phyloP scores from a whole-genome alignment of 1,140 invertebrate species.

The Pogonus chalceus region DNA sequence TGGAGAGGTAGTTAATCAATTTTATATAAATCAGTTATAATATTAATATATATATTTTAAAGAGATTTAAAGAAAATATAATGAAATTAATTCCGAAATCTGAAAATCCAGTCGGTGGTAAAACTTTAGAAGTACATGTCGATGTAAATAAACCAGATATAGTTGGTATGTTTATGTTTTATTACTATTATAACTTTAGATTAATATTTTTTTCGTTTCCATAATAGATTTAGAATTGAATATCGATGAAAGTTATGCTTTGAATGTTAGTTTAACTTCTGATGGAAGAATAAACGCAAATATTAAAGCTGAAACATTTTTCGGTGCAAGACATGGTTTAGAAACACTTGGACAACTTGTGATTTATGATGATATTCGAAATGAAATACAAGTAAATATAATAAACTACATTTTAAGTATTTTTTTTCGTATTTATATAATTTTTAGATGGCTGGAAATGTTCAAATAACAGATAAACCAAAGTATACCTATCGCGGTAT shows the following conservation, averaged over 20 bases:
- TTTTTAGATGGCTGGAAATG: slow-evolving; percentile 45
- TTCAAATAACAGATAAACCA: slow-evolving; percentile 55
- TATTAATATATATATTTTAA: not conserved
- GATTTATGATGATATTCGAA: slow-evolving; percentile 53
- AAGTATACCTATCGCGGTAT: slow-evolving; percentile 66
- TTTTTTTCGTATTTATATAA: not conserved
- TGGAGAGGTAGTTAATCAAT: slow-evolving; percentile 24
- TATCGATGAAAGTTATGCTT: slow-evolving; percentile 57
- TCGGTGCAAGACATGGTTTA: slow-evolving; percentile 64
- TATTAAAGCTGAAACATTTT: slow-evolving; percentile 54
- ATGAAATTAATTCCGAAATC: slow-evolving; percentile 26
- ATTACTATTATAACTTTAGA: slow-evolving; percentile 28
- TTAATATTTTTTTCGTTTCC: slow-evolving; percentile 1
- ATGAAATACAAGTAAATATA: slow-evolving; percentile 40
- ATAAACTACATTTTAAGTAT: slow-evolving; percentile 1
- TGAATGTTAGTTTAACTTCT: slow-evolving; percentile 39
- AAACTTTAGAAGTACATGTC: slow-evolving; percentile 28
- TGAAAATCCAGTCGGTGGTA: slow-evolving; percentile 23
- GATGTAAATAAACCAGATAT: slow-evolving; percentile 25
- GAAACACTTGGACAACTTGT: slow-evolving; percentile 70
- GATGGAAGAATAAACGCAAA: slow-evolving; percentile 45
- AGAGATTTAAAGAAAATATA: slow-evolving; percentile 29
- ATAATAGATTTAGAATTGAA: slow-evolving; percentile 41
- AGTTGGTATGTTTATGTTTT: slow-evolving; percentile 20
- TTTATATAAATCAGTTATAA: not conserved